Percentiles rank a stretch among this genome's conserved stretches.
These are phyloP conservation scores for Polymixis flavicincta DNA, from an alignment of 2,888 invertebrate species.

Conservation along the genomic window DNA sequence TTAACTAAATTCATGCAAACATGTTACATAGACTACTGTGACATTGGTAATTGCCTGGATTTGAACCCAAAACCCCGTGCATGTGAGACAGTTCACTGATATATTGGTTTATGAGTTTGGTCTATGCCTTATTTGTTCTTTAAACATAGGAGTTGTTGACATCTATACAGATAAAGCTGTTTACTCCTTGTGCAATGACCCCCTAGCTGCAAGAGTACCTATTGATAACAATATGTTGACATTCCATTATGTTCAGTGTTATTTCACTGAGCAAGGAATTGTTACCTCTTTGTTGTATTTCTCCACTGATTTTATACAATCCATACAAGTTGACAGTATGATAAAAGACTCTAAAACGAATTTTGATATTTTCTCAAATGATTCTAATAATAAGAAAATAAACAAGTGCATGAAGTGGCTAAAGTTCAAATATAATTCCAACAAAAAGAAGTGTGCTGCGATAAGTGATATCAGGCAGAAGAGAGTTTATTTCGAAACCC, in stretches of 20 bases:
- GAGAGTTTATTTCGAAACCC: slow-evolving; percentile 79
- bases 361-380: slow-evolving; percentile 59
- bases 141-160: slow-evolving; percentile 79
- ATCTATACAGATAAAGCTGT: slow-evolving; percentile 81
- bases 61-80: not conserved
- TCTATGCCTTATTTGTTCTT: slow-evolving; percentile 72
- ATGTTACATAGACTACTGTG: not conserved
- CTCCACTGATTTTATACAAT: not conserved
- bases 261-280: slow-evolving; percentile 37
- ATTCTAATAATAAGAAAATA: slow-evolving; percentile 40
- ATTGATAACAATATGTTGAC: slow-evolving; percentile 66
- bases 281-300: slow-evolving; percentile 23
- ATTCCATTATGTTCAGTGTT: slow-evolving; percentile 51
- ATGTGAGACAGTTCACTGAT: not conserved
- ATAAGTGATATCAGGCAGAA: slow-evolving; percentile 74
- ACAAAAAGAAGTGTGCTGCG: slow-evolving; percentile 73
- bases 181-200: slow-evolving; percentile 73
- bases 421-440: slow-evolving; percentile 77
- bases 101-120: slow-evolving; percentile 26
- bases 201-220: slow-evolving; percentile 61
- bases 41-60: not conserved
- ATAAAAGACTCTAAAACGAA: slow-evolving; percentile 52
- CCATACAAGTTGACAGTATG: slow-evolving; percentile 44
- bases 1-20: not conserved
- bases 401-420: slow-evolving; percentile 71